These are phyloP conservation scores for Tetragonula carbonaria DNA, from an alignment of 2,888 invertebrate species.

Conservation along the genomic window DNA sequence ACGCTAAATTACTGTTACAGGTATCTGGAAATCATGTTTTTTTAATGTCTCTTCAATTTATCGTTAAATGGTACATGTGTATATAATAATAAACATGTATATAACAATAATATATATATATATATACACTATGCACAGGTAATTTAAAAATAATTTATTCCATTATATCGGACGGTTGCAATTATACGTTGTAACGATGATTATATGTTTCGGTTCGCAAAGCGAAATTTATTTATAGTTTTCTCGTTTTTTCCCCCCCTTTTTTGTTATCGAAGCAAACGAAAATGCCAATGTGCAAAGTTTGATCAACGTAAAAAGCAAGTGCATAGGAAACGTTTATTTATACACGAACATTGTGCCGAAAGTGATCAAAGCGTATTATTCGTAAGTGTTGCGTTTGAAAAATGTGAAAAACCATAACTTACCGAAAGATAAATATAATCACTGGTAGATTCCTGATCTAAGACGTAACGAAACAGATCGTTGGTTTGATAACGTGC, in stretches of 20 bases:
- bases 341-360: neutral
- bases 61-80: too few relatives aligned
- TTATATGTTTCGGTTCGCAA: neutral
- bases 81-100: too few relatives aligned
- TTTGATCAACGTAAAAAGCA: neutral
- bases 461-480: neutral
- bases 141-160: neutral
- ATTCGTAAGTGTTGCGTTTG: neutral
- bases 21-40: neutral
- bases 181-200: neutral
- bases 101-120: too few relatives aligned
- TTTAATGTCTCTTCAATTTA: neutral
- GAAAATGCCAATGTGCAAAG: neutral
- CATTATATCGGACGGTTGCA: neutral
- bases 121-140: neutral
- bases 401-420: constrained; percentile 4
- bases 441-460: neutral
- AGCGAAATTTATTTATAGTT: neutral
- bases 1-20: neutral
- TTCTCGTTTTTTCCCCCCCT: too few relatives aligned
- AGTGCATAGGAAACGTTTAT: neutral
- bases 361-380: neutral
- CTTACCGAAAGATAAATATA: constrained; percentile 27
- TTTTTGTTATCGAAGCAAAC: neutral
- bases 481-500: constrained; percentile 31